These are phyloP conservation scores for Papio anubis DNA, from an alignment of 2,113 vertebrate genomes.

Conservation along the genomic window DNA sequence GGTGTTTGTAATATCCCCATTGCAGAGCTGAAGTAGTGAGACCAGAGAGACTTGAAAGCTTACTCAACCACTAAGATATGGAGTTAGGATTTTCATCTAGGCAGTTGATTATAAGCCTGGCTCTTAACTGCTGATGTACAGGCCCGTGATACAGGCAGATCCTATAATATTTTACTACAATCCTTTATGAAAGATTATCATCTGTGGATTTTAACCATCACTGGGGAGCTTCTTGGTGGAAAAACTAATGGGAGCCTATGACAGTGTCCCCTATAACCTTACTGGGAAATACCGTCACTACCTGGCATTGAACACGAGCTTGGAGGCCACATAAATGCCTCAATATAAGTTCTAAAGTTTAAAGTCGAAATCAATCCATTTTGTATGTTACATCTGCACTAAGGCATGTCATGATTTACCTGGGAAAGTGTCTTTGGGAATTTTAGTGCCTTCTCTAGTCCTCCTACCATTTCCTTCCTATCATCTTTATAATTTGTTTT, in stretches of 20 bases:
- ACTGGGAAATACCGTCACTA: not conserved
- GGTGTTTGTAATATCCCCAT: not conserved
- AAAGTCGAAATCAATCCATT: slow-evolving; percentile 15
- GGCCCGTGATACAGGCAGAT: not conserved
- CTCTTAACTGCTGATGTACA: not conserved
- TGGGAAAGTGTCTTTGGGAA: not conserved
- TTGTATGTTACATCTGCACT: not conserved
- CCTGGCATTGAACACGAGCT: not conserved
- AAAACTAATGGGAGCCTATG: not conserved
- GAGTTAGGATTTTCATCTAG: not conserved
- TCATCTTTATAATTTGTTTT: not conserved
- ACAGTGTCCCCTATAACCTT: not conserved
- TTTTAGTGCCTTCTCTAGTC: not conserved
- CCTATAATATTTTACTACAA: not conserved
- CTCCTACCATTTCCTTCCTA: not conserved
- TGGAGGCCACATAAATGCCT: not conserved
- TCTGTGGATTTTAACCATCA: not conserved
- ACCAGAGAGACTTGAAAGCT: not conserved
- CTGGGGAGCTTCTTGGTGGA: not conserved
- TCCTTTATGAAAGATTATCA: not conserved
- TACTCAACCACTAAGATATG: not conserved
- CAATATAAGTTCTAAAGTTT: slow-evolving; percentile 21
- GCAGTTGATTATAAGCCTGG: not conserved
- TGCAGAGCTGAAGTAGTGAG: not conserved
- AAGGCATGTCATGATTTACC: not conserved